Base-by-base conservation (phyloP, 2,888 invertebrate genomes). In the Drosophila siamana region DNA sequence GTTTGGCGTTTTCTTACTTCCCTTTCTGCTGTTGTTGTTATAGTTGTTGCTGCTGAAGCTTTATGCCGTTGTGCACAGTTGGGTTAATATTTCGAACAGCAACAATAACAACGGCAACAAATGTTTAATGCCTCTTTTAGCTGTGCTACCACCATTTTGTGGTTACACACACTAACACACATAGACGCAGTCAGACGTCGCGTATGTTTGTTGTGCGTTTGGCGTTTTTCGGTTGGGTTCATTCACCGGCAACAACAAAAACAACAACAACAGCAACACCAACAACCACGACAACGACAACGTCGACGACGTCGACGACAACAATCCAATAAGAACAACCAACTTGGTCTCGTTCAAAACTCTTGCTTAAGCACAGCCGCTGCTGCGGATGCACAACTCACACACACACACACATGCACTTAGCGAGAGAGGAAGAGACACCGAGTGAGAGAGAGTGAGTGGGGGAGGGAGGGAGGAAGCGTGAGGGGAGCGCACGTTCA, bases 51-150 rank as follows among this genome's bases (percentile, higher is more conserved):
- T 63, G 57, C 62, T 56, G 47, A 41, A 44, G 74, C 55, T 74
- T 78, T 73, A 67, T 81, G 78, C 69, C 70, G 71, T 80, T 80
- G 83, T 80, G 80, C 83, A 80, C 80, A 80, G 83, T 83, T 80
- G 84, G 80, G 78, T 78, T 80, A 83, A 80, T 78, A 83, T 69
- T 80, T 78, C 67, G 62, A 74, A 48, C 38, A 55, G 56, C 62
- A 60, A 55, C 15, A 43, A 44, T 11, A 48, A 43, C 24, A 46
- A 19, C 9, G 15, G 26, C 40, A 59, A 48, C 26, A 36, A 59
- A 67, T 75, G 57, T 62, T 74, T 78, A 80, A 61, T 78, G 80
- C 59, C 61, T 59, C 61, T 78, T 54, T 62, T 62, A 63, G 63
- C 80, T 66, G 24, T 57, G 68, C 80, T 78, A 78, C 76, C 78